Base-by-base conservation (phyloP, 2,797 vertebrate species). In the Cygnus olor region DNA sequence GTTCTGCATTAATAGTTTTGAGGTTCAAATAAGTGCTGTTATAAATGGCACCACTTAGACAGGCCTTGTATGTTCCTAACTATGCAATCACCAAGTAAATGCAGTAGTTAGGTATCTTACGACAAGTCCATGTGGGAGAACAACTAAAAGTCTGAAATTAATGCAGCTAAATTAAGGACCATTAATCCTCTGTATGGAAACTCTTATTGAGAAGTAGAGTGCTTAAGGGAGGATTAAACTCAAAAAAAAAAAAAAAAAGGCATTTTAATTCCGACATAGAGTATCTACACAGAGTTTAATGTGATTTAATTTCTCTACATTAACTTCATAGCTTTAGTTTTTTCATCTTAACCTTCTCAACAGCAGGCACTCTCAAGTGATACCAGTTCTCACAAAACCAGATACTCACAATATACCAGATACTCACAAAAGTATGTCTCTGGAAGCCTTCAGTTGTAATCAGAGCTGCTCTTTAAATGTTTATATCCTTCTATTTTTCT, bases 81-180 rank as follows among this genome's bases (percentile, higher is more conserved):
- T 82, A 14, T 83, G 79, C 65, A 90, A 74, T 88, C 90, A 91
- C 73, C 36, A 82, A 87, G 78, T 24, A 94, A 93, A 82, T 49
- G 79, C 57, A 68, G 22, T 70, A 89, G 86, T 89, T 85, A 64
- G 71, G 30, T 88, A 38, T 61, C 70, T 93, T 84, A 79, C 4
- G 32, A 68, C 70, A 88, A 74, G 80, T 92, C 78, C 79, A 63
- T 79, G 80, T 93, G 80, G 74, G 88, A 90, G 94, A 95, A 86
- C 47, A 94, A 80, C 78, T 84, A 17, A 70, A 89, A 93, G 78
- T 84, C 77, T 70, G 13, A 90, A 85, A 74, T 87, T 95, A 95
- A 93, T 95, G 85, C 60, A 84, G 58, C 34, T 95, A 92, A 94
- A 96, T 96, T 95, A 89, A 93, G 74, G 93, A 81, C 78, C 53